These are phyloP conservation scores for Peribatodes rhomboidaria DNA, from an alignment of 2,888 invertebrate species.

Conservation along the genomic window DNA sequence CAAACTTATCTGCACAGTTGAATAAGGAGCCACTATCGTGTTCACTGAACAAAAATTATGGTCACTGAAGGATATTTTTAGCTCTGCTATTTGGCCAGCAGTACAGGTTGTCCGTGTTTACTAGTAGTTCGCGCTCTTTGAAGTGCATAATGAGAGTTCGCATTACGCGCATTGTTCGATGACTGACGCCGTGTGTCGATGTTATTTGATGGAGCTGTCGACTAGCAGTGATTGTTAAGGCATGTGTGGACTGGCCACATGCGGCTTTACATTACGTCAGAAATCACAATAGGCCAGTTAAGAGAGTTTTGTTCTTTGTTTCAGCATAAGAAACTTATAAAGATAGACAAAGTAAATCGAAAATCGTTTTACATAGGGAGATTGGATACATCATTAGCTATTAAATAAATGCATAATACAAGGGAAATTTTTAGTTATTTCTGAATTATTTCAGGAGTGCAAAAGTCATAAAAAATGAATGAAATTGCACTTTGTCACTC, in stretches of 20 bases:
- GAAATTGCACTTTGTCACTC: no score
- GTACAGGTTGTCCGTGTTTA: not conserved
- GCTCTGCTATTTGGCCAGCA: not conserved
- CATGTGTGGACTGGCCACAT: not conserved
- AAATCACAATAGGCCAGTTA: no score
- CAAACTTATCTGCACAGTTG: conserved; percentile 15
- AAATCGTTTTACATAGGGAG: no score
- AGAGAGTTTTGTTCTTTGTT: no score
- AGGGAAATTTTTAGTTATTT: no score
- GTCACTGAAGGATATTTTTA: not conserved
- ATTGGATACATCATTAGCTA: no score
- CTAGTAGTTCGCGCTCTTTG: conserved; percentile 67
- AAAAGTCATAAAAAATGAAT: no score
- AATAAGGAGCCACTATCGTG: not conserved
- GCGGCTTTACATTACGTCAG: not conserved
- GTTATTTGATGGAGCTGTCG: conserved; percentile 52
- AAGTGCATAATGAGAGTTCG: conserved; percentile 71
- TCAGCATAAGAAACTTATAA: no score
- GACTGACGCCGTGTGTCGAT: conserved; percentile 39
- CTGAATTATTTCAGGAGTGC: no score
- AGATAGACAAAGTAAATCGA: no score
- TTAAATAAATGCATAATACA: no score
- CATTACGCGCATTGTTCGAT: conserved; percentile 69
- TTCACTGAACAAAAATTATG: not conserved
- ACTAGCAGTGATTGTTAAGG: not conserved